A percentile compares a stretch with the other conserved stretches of the same genome.
Evolutionary conservation across 2,888 invertebrate genomes (phyloP).

Genomic region (Cancer borealis): DNA sequence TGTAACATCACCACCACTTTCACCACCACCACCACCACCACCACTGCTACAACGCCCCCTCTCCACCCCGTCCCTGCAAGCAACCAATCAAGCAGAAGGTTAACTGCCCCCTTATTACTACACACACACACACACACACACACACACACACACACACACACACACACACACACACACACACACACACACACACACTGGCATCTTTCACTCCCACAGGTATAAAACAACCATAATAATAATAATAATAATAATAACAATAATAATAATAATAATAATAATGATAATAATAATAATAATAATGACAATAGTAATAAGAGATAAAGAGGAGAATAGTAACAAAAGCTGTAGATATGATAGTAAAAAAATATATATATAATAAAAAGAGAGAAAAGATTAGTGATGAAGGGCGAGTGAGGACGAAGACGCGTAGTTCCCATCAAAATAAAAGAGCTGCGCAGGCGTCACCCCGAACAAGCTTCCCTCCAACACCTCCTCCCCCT

Average conservation of each 20-base stretch:
- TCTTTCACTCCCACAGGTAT: background rate
- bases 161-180: too few relatives aligned
- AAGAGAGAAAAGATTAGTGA: background rate
- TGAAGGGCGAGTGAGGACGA: background rate
- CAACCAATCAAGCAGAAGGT: too few relatives aligned
- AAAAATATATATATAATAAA: background rate
- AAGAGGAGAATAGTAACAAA: too few relatives aligned
- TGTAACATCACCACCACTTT: too few relatives aligned
- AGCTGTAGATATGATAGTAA: background rate
- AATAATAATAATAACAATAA: too few relatives aligned
- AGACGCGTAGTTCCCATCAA: slow-evolving; percentile 19
- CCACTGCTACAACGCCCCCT: too few relatives aligned
- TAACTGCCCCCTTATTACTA: too few relatives aligned
- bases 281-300: background rate
- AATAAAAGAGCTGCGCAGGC: slow-evolving; percentile 57
- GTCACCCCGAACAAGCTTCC: background rate
- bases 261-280: too few relatives aligned
- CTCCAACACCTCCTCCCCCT: background rate
- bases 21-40: too few relatives aligned
- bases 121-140: too few relatives aligned
- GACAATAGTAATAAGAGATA: too few relatives aligned
- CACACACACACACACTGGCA: background rate
- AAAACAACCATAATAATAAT: background rate
- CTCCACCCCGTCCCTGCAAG: too few relatives aligned
- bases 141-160: background rate